Base-by-base conservation (phyloP, 2,888 invertebrate genomes). In the Drosophila kokeensis region DNA sequence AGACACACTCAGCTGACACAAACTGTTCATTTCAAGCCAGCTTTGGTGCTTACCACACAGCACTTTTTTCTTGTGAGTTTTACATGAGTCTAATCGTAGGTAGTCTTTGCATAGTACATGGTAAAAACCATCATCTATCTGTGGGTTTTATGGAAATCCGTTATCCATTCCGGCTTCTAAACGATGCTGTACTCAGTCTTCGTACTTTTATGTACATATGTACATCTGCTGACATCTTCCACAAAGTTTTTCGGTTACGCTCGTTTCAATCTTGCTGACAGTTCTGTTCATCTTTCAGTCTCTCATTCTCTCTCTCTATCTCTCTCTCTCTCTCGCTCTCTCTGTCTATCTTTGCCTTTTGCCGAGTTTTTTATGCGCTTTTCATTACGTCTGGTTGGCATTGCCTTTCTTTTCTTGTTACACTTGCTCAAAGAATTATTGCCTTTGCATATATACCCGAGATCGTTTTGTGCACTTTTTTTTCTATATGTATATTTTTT, bases 401-500 rank as follows among this genome's bases (percentile, higher is more conserved):
- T 81, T 79, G 76, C 74, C 71, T 81, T 80, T 83, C 77, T 88
- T 81, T 82, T 85, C 77, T 82, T 85, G 82, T 82, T 82, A 77
- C 82, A 77, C 85, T 85, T 78, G 81, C 82, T 73, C 72, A 61
- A 84, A 87, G 87, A 88, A 86, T 89, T 89, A 89, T 89, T 87
- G 86, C 87, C 79, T 75, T 68, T 81, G 83, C 82, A 80, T 84
- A 80, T 13, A 38, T 8, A 45, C 15, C 29, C 60, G 24, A 52
- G 42, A 53, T 69, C 65, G 59, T 36, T 65, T 58, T 74, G 34
- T 62, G 18, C 60, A 27, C 48, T 24, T 29, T 53, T 30, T 36
- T 68, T 13, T 13, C 15, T 5, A 4, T 24, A 34, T 8, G n/a
- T 11, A 21, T 15, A 11, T 18, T 24, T 65, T 63, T 70, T 58